These are phyloP conservation scores for Sarotherodon lohbergeri DNA, from an alignment of 2,113 vertebrate genomes.

Conservation along the genomic window DNA sequence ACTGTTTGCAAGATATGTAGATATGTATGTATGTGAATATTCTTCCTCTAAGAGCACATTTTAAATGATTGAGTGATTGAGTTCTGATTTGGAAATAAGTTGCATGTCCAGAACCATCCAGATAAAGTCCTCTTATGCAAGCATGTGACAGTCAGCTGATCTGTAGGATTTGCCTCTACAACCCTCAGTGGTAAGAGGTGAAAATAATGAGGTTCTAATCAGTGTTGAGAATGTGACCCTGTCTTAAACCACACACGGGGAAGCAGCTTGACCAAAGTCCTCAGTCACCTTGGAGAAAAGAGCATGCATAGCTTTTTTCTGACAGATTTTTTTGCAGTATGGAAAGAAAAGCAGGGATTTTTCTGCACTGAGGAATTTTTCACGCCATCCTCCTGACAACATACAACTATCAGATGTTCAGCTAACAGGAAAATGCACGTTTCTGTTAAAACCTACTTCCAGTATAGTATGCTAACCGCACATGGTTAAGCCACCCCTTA, in stretches of 20 bases:
- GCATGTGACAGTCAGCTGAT: conserved; percentile 72
- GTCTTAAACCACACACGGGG: not conserved
- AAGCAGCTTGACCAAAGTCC: not conserved
- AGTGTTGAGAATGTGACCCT: conserved; percentile 62
- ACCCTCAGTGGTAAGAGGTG: not conserved
- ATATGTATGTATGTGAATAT: not conserved
- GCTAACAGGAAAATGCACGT: not conserved
- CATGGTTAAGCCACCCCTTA: not conserved
- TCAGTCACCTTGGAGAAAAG: conserved; percentile 12
- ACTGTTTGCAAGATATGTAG: not conserved
- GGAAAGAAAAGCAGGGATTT: not conserved
- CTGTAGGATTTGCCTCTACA: conserved; percentile 44
- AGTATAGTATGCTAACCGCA: not conserved
- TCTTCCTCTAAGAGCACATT: not conserved
- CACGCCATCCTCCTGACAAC: not conserved
- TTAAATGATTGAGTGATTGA: not conserved
- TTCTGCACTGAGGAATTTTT: not conserved
- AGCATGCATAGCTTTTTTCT: not conserved
- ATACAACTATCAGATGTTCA: not conserved
- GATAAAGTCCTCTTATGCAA: conserved; percentile 7
- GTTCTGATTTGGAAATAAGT: not conserved
- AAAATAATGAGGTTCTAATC: not conserved
- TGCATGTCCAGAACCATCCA: not conserved
- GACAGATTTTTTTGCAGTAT: not conserved
- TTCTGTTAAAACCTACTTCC: not conserved